phyloP scores from a whole-genome alignment of 2,888 invertebrate genomes.

The Molanna angustata region DNA sequence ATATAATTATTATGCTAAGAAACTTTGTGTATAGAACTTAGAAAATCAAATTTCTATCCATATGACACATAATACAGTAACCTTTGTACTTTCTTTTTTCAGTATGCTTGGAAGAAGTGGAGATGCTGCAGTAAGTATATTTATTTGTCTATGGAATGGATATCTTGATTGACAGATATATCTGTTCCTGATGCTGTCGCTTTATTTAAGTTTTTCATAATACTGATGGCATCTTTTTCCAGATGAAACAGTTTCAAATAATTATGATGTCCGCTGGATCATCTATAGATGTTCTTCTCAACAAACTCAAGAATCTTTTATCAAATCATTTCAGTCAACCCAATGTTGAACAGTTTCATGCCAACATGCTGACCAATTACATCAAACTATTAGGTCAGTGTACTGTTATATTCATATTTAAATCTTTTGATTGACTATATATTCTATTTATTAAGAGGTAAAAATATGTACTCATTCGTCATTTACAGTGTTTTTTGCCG shows the following conservation, averaged over 20 bases:
- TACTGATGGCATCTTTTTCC: constrained; percentile 31
- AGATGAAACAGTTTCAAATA: constrained; percentile 46
- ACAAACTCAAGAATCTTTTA: constrained; percentile 47
- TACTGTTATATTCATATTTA: too few species aligned
- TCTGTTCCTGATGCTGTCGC: background rate
- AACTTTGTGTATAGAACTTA: too few species aligned
- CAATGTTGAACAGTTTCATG: constrained; percentile 44
- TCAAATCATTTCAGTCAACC: constrained; percentile 54
- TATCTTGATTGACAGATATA: too few species aligned
- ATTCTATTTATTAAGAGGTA: too few species aligned
- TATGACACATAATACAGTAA: too few species aligned
- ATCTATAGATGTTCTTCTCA: constrained; percentile 44
- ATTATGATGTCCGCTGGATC: constrained; percentile 38
- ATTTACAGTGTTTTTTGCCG: too few species aligned
- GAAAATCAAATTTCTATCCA: too few species aligned
- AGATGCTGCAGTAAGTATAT: constrained; percentile 64
- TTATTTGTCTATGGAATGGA: too few species aligned
- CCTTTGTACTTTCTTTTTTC: constrained; percentile 36
- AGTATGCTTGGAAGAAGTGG: constrained; percentile 66
- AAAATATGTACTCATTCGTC: too few species aligned
- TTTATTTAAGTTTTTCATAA: background rate
- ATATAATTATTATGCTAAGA: too few species aligned
- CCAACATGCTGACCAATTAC: constrained; percentile 49
- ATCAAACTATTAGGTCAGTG: constrained; percentile 56
- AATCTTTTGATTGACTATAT: too few species aligned